phyloP scores from a whole-genome alignment of 2,888 invertebrate genomes.

The Hydroisotoma schaefferi region DNA sequence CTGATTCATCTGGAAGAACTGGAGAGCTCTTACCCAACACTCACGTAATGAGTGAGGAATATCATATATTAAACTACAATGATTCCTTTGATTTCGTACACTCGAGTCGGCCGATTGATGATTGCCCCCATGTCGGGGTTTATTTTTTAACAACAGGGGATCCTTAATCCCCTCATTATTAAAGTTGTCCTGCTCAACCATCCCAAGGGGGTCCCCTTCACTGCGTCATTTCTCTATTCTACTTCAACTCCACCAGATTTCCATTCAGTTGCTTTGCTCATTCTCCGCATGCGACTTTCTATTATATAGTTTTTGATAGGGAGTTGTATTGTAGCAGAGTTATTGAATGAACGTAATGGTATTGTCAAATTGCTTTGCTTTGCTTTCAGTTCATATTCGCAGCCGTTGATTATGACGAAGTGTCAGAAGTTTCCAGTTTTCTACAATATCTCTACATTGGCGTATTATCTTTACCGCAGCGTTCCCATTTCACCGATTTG shows the following conservation, averaged over 20 bases:
- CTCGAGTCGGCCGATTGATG: slow-evolving; percentile 14
- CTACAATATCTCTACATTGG: no score
- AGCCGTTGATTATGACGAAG: not conserved
- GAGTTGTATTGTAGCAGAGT: no score
- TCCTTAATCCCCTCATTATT: slow-evolving; percentile 47
- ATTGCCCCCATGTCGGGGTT: slow-evolving; percentile 41
- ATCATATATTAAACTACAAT: no score
- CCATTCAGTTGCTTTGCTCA: not conserved
- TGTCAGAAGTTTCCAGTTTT: not conserved
- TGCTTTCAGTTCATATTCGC: not conserved
- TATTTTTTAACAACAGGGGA: slow-evolving; percentile 40
- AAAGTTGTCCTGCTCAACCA: slow-evolving; percentile 34
- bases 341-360: no score
- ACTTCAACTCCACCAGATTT: not conserved
- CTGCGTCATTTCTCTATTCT: not conserved
- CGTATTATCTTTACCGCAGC: no score
- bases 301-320: no score
- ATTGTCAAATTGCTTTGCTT: no score
- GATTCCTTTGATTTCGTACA: no score
- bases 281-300: not conserved
- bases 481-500: no score
- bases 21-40: not conserved
- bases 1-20: not conserved
- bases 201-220: slow-evolving; percentile 20
- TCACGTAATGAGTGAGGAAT: no score